These are phyloP conservation scores for Sinonovacula constricta DNA, from an alignment of 1,140 invertebrate species.

Conservation along the genomic window DNA sequence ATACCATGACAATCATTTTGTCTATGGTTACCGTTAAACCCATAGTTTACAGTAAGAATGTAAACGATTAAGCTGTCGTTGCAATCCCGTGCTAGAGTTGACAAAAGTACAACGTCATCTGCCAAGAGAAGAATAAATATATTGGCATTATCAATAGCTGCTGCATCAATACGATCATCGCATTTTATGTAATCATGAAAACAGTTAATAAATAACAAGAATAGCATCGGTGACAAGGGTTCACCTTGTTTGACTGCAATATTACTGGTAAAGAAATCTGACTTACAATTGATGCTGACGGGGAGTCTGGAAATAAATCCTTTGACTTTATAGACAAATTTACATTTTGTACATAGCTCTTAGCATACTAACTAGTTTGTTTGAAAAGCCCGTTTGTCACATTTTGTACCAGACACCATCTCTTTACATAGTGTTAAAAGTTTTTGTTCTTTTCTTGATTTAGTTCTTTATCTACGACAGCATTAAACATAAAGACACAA, in stretches of 20 bases:
- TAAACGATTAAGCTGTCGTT: background rate
- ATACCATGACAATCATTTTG: slow-evolving; percentile 5
- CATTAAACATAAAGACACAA: slow-evolving; percentile 1
- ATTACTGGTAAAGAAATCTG: background rate
- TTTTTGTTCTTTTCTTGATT: background rate
- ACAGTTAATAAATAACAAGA: too few relatives aligned
- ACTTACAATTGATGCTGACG: too few relatives aligned
- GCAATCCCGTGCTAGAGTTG: background rate
- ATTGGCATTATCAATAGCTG: background rate
- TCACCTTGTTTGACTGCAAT: slow-evolving; percentile 9
- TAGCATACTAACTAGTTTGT: background rate
- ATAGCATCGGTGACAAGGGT: background rate
- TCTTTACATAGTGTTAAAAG: background rate
- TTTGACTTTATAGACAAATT: background rate
- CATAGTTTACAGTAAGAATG: background rate
- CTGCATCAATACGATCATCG: background rate
- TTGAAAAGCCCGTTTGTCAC: background rate
- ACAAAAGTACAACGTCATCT: slow-evolving; percentile 5
- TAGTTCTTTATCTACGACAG: background rate
- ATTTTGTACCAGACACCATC: background rate
- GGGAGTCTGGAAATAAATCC: background rate
- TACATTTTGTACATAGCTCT: slow-evolving; percentile 13
- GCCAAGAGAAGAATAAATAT: slow-evolving; percentile 8
- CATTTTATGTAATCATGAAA: background rate
- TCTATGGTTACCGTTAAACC: background rate